Evolutionary conservation across 2,113 vertebrate genomes (phyloP), one percentile per base, ranked within the genome.

Genomic region (Vidua chalybeata): DNA sequence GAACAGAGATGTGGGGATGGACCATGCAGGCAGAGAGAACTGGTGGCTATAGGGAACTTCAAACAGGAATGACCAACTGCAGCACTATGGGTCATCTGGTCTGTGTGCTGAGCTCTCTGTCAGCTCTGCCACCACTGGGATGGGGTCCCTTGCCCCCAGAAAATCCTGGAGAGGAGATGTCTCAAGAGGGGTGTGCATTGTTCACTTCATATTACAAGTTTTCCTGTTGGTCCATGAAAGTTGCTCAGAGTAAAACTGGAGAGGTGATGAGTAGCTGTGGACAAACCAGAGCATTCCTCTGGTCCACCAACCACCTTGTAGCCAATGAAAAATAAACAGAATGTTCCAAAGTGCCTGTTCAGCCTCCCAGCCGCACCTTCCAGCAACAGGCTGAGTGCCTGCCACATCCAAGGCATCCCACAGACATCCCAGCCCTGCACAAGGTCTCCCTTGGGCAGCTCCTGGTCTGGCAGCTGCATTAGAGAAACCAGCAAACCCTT

Each of bases 111-210:
- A 52, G 85, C 49, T 55, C 67, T 28, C 49, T 23, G 10, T 28
- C 61, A 45, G 4, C 21, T 33, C 55, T 45, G 11, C 19, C 27
- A 9, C n/a, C 19, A 46, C n/a, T 18, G 52, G 31, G 46, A 48
- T 0, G 1, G n/a, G 11, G 16, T 22, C 31, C 28, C 13, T 28
- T 8, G 9, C 1, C 31, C 35, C 20, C 26, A 7, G 23, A 69
- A 77, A 69, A 41, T 51, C 55, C 69, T 46, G 28, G 49, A 84
- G 20, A 82, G 46, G 22, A 54, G 1, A 1, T 6, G 18, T 54
- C 13, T 82, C 19, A 26, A 33, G 39, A 69, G n/a, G 11, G 22
- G 5, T 8, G 11, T 31, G 13, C 14, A 13, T 15, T 52, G 58
- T 33, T 58, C 55, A n/a, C 17, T 67, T 11, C 7, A 9, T 66